Percentiles rank a stretch among this genome's conserved stretches.
phyloP scores from a whole-genome alignment of 2,888 invertebrate species.

The Drosophila fungiperda region DNA sequence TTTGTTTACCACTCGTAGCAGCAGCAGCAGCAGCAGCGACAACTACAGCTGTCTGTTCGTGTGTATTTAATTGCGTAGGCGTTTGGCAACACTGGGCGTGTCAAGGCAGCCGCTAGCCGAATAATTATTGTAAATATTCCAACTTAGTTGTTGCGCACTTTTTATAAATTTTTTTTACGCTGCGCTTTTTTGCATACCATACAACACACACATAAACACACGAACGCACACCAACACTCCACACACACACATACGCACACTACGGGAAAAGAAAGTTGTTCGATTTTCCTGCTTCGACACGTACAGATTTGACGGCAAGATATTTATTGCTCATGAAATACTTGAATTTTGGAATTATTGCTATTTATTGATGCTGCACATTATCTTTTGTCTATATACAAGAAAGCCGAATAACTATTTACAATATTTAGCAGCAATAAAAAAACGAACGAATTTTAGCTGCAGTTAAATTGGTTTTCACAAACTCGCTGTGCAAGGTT shows the following conservation, averaged over 20 bases:
- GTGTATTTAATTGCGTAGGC: conserved; percentile 46
- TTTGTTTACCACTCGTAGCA: conserved; percentile 36
- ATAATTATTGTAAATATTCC: conserved; percentile 42
- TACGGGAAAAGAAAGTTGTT: conserved; percentile 78
- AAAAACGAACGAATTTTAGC: conserved; percentile 44
- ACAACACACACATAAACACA: conserved; percentile 41
- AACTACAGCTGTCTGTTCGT: conserved; percentile 30
- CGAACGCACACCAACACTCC: conserved; percentile 4
- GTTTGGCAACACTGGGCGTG: conserved; percentile 50
- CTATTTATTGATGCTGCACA: conserved; percentile 42
- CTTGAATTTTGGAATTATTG: conserved; percentile 36
- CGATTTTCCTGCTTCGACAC: conserved; percentile 68
- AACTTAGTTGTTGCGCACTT: conserved; percentile 66
- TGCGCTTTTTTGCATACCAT: conserved; percentile 58
- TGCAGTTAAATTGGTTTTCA: conserved; percentile 64
- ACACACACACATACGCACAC: conserved; percentile 44
- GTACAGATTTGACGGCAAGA: conserved; percentile 45
- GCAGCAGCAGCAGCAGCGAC: conserved; percentile 42
- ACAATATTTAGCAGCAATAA: conserved; percentile 48
- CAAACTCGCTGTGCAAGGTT: conserved; percentile 44
- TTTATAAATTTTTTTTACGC: conserved; percentile 48
- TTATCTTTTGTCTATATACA: conserved; percentile 35
- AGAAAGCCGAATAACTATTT: conserved; percentile 47
- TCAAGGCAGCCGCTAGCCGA: conserved; percentile 31
- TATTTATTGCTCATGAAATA: conserved; percentile 41